Evolutionary conservation across 2,113 vertebrate genomes (phyloP), one percentile per base, ranked within the genome.

Genomic region (Corythornis vintsioides): DNA sequence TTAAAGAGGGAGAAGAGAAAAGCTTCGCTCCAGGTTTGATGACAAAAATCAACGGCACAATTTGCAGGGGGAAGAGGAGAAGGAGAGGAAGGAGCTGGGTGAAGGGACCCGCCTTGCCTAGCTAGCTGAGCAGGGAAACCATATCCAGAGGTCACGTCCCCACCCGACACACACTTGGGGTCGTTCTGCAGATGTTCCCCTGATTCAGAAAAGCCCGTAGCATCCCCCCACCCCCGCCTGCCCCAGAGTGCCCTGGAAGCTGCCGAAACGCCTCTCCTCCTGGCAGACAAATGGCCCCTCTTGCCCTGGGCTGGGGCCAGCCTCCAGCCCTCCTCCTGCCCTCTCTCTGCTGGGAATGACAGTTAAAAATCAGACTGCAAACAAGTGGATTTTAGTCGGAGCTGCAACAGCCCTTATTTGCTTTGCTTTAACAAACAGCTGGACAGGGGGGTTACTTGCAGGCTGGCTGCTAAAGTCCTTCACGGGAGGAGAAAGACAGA

Each of bases 341-440:
- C 81, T 60, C 87, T 31, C 18, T 45, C 79, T 87, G 71, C 87
- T 43, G 48, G 50, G 91, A 89, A 76, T 21, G 80, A 85, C 64
- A 90, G 93, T 66, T 95, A 83, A 95, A 95, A 96, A 93, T 76
- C 89, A 93, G 87, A 72, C 77, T 69, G 88, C 96, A 94, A 96
- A 97, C 96, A 97, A 97, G 95, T 97, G 95, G 93, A 96, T 96
- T 93, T 95, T 66, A 92, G 52, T 80, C 92, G n/a, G 91, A 65
- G 63, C 84, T 87, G 93, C 92, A 93, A 96, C 92, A 79, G 89
- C 88, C 87, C 86, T 56, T 97, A 95, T 98, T 98, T 97, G 94
- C 92, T 97, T 97, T 97, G 95, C 97, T 96, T 97, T 97, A 95
- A 97, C 97, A 97, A 97, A 97, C 91, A 97, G 94, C 94, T 91